phyloP scores from a whole-genome alignment of 1,140 invertebrate genomes.

The Trichonephila inaurata region DNA sequence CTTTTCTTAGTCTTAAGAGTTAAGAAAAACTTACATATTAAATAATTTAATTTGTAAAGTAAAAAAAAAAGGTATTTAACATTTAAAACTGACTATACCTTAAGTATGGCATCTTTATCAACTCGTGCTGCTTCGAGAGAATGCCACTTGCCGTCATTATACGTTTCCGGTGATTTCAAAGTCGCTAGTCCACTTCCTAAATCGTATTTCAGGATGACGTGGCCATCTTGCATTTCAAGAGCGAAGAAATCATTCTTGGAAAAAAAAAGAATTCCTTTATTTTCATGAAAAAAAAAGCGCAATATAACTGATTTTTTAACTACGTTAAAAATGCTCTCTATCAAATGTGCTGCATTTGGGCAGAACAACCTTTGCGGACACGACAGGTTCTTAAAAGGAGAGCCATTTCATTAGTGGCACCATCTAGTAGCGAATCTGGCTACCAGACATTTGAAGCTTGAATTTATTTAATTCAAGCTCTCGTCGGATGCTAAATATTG shows the following conservation, averaged over 20 bases:
- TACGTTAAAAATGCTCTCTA: too few relatives aligned
- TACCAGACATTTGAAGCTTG: too few relatives aligned
- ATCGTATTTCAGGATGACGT: slow-evolving; percentile 85
- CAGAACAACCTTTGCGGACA: too few relatives aligned
- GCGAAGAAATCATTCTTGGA: slow-evolving; percentile 88
- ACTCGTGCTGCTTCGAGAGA: slow-evolving; percentile 84
- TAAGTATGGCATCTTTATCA: slow-evolving; percentile 65
- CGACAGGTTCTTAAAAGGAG: too few relatives aligned
- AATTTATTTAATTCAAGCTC: too few relatives aligned
- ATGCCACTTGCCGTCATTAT: slow-evolving; percentile 93
- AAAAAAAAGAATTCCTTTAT: neutral
- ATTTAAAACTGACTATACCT: neutral
- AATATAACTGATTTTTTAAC: too few relatives aligned
- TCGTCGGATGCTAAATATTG: too few relatives aligned
- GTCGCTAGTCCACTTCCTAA: slow-evolving; percentile 85
- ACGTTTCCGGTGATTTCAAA: slow-evolving; percentile 84
- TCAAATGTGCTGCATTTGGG: too few relatives aligned
- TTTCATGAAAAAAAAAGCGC: neutral
- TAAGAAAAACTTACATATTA: neutral
- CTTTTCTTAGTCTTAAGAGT: neutral
- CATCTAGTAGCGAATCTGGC: too few relatives aligned
- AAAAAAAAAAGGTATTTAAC: neutral
- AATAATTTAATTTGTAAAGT: neutral
- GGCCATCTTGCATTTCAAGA: slow-evolving; percentile 90
- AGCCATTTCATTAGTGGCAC: too few relatives aligned